Conservation (phyloP, 1,140 invertebrate species). For the Danaus melanippus region DNA sequence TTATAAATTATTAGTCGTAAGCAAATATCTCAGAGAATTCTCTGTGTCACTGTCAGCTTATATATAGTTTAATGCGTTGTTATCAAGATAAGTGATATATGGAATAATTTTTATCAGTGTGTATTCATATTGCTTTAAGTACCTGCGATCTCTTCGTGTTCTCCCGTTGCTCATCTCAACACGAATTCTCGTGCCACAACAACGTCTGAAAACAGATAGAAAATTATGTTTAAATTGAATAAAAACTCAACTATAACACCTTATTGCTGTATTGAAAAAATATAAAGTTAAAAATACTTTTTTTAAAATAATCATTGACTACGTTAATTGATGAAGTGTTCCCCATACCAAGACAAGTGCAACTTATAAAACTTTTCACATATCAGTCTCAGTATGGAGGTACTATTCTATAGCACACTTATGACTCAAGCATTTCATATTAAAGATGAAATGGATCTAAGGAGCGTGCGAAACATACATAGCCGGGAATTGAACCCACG, state of each 20-base stretch:
- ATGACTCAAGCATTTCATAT: constrained; percentile 70
- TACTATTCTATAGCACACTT: constrained; percentile 59
- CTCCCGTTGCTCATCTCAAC: constrained; percentile 92
- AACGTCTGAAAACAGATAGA: constrained; percentile 73
- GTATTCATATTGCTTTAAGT: constrained; percentile 53
- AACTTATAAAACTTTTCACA: constrained; percentile 32
- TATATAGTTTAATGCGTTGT: constrained; percentile 16
- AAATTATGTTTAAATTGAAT: neutral
- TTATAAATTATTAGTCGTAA: too few species aligned
- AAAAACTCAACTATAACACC: neutral
- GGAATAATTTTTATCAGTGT: constrained; percentile 6
- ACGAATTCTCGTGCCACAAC: constrained; percentile 86
- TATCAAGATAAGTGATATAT: constrained; percentile 8
- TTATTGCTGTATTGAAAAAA: too few species aligned
- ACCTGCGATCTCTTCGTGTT: constrained; percentile 79
- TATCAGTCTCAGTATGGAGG: constrained; percentile 59
- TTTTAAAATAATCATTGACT: neutral
- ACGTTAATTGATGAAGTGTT: constrained; percentile 33
- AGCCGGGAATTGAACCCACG: too few species aligned
- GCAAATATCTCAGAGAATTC: too few species aligned
- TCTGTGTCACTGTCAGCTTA: neutral
- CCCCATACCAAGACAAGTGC: constrained; percentile 60
- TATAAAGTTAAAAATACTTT: too few species aligned
- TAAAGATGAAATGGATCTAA: constrained; percentile 66
- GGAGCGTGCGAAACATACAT: constrained; percentile 46